Conservation (phyloP, 2,797 vertebrate genomes). For the Chaenodraco wilsoni region DNA sequence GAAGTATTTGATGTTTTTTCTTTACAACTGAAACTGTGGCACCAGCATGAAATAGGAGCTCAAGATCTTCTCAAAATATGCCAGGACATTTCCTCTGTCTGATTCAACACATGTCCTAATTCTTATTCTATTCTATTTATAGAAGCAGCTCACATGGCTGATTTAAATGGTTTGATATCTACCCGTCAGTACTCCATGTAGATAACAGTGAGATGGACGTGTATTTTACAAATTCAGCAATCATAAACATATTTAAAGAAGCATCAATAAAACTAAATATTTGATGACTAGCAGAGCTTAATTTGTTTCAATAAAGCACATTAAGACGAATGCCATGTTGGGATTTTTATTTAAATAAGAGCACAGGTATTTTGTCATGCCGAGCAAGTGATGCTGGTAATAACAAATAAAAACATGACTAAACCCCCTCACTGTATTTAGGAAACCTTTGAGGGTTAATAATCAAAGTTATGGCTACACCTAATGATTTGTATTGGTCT, state of each 20-base stretch:
- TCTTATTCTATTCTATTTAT: not conserved
- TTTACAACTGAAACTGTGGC: constrained; percentile 22
- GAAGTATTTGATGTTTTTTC: constrained; percentile 18
- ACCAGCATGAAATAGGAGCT: constrained; percentile 20
- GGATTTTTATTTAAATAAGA: too few species aligned
- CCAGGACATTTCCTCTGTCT: constrained; percentile 17
- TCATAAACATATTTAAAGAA: not conserved
- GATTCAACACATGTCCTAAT: constrained; percentile 34
- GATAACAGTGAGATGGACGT: not conserved
- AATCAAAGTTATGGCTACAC: not conserved
- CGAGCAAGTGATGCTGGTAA: not conserved
- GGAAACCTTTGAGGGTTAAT: not conserved
- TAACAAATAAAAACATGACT: not conserved
- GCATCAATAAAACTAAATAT: not conserved
- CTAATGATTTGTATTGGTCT: not conserved
- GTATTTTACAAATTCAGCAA: not conserved
- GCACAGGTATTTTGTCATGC: not conserved
- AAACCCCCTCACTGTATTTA: not conserved
- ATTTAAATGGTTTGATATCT: not conserved
- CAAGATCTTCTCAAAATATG: constrained; percentile 13
- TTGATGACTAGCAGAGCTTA: not conserved
- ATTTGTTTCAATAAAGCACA: not conserved
- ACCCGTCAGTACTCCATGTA: not conserved
- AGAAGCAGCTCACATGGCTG: not conserved
- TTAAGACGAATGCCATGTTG: not conserved